phyloP scores from a whole-genome alignment of 2,888 invertebrate genomes.

The Apodemia hepburni region DNA sequence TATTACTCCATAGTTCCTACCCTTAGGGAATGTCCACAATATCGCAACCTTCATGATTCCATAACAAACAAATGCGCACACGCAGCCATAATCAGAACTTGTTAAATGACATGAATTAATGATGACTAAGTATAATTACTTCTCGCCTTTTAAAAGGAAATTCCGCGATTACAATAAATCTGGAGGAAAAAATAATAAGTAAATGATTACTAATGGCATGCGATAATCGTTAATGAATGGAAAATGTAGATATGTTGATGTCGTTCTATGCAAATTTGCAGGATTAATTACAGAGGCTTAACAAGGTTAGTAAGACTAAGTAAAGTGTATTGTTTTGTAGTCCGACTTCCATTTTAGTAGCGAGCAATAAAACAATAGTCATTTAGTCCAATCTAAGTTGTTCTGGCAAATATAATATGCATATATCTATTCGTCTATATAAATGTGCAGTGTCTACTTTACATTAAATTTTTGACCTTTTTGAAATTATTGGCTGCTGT shows the following conservation, averaged over 20 bases:
- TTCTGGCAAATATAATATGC: too few species aligned
- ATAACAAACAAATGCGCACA: constrained; percentile 15
- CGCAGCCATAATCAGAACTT: constrained; percentile 24
- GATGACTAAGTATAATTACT: constrained; percentile 23
- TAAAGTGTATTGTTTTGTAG: background rate
- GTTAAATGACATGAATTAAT: constrained; percentile 22
- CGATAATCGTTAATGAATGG: constrained; percentile 41
- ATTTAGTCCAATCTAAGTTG: too few species aligned
- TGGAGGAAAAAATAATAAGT: constrained; percentile 32
- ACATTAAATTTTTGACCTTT: too few species aligned
- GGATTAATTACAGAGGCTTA: constrained; percentile 28
- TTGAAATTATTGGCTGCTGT: too few species aligned
- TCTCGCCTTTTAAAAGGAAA: constrained; percentile 24
- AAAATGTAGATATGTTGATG: constrained; percentile 38
- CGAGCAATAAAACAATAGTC: too few species aligned
- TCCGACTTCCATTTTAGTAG: too few species aligned
- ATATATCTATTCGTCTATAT: too few species aligned
- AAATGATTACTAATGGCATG: constrained; percentile 34
- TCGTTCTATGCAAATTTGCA: constrained; percentile 36
- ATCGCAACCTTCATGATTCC: constrained; percentile 24
- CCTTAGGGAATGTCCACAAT: constrained; percentile 19
- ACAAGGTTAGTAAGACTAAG: constrained; percentile 14
- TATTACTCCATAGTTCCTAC: constrained; percentile 1
- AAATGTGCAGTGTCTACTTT: too few species aligned
- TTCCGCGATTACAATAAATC: constrained; percentile 22